Evolutionary conservation across 2,888 invertebrate genomes (phyloP).

Genomic region (Brenthis ino): DNA sequence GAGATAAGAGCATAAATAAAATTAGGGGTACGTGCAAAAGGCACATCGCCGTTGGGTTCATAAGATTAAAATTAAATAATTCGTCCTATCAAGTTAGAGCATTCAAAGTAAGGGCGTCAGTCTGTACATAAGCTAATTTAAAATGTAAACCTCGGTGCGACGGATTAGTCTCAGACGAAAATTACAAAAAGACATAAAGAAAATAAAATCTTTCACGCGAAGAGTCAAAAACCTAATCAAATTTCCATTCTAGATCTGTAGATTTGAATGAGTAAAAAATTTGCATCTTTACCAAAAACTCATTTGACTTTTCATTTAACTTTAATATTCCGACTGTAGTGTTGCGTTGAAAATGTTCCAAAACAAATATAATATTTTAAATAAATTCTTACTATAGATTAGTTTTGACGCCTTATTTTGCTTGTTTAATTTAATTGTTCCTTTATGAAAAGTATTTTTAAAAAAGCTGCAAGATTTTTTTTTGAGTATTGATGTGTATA

Average conservation of each 20-base stretch:
- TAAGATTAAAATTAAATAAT: too few species aligned
- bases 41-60: not conserved
- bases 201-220: slow-evolving; percentile 4
- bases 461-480: too few species aligned
- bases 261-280: slow-evolving; percentile 20
- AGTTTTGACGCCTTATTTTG: not conserved
- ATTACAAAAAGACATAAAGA: slow-evolving; percentile 1
- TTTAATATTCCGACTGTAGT: slow-evolving; percentile 19
- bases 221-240: slow-evolving; percentile 21
- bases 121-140: slow-evolving; percentile 6
- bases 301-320: slow-evolving; percentile 27
- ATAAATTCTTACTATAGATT: slow-evolving; percentile 1
- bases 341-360: slow-evolving; percentile 6
- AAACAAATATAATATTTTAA: slow-evolving; percentile 19
- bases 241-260: slow-evolving; percentile 16
- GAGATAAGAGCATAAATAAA: slow-evolving; percentile 10
- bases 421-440: not conserved
- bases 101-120: not conserved
- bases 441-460: too few species aligned
- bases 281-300: slow-evolving; percentile 19
- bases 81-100: too few species aligned
- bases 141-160: not conserved
- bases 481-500: too few species aligned
- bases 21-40: not conserved
- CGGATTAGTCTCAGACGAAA: slow-evolving; percentile 9